These are phyloP conservation scores for Ctenopoma multispine DNA, from an alignment of 2,797 vertebrate genomes.

Conservation along the genomic window DNA sequence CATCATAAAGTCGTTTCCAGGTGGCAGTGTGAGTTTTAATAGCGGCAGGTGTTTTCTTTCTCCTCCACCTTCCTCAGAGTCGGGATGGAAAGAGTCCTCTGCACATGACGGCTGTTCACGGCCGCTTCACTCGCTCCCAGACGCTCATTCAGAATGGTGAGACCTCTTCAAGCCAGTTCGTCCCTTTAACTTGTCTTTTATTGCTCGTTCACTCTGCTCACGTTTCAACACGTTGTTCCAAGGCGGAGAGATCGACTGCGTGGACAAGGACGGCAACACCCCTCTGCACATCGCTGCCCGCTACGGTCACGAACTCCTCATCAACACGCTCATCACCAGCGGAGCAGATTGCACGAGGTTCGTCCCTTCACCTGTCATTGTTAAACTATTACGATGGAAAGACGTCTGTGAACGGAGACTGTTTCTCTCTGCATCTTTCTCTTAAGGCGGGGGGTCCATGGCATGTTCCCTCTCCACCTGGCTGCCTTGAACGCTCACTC, in stretches of 20 bases:
- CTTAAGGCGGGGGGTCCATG: slow-evolving; percentile 92
- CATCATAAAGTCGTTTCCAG: too few species aligned
- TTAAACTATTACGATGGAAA: rapidly evolving
- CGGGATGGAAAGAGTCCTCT: slow-evolving; percentile 97
- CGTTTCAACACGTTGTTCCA: too few species aligned
- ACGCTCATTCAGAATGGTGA: slow-evolving; percentile 97
- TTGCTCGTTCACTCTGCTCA: too few species aligned
- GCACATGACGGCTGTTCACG: slow-evolving; percentile 97
- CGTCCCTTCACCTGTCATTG: slow-evolving; percentile 12
- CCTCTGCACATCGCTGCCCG: slow-evolving; percentile 95
- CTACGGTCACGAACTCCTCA: slow-evolving; percentile 95
- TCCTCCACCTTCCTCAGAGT: slow-evolving; percentile 81
- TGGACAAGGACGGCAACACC: slow-evolving; percentile 98
- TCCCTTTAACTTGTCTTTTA: neutral
- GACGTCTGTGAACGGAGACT: neutral
- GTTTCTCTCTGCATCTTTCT: slow-evolving; percentile 27
- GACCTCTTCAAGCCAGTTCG: slow-evolving; percentile 10
- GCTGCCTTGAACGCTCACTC: slow-evolving; percentile 95
- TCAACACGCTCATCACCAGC: slow-evolving; percentile 95
- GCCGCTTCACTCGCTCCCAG: slow-evolving; percentile 95
- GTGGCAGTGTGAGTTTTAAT: too few species aligned
- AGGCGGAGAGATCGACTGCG: slow-evolving; percentile 96
- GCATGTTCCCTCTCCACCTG: slow-evolving; percentile 97
- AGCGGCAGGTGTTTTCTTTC: too few species aligned
- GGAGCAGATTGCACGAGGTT: slow-evolving; percentile 95